Conservation (phyloP, 2,888 invertebrate genomes). For the Ligdia adustata region DNA sequence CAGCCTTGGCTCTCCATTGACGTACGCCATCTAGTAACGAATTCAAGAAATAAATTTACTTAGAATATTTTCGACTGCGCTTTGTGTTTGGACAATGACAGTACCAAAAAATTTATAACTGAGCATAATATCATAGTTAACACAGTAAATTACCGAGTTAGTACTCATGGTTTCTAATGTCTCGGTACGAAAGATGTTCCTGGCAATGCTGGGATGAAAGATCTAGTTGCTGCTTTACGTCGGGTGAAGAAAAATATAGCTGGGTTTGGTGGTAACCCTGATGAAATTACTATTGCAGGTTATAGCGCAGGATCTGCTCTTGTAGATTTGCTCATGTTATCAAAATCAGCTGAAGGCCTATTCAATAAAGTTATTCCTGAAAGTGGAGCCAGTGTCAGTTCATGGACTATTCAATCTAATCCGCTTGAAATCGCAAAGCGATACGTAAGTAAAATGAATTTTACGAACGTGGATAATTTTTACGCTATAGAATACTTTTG, state of each 20-base stretch:
- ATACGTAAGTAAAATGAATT: conserved; percentile 48
- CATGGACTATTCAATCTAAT: conserved; percentile 50
- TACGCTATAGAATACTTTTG: conserved; percentile 56
- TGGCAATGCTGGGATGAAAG: conserved; percentile 65
- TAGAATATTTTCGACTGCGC: too few species aligned
- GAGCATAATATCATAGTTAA: conserved; percentile 18
- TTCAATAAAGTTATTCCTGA: conserved; percentile 57
- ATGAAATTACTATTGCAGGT: conserved; percentile 53
- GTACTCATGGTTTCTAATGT: conserved; percentile 54
- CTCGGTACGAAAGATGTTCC: conserved; percentile 57
- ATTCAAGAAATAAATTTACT: too few species aligned
- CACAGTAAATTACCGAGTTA: conserved; percentile 12
- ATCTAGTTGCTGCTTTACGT: conserved; percentile 56
- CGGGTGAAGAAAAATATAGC: conserved; percentile 61
- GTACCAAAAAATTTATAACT: background rate
- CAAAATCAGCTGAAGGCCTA: conserved; percentile 47
- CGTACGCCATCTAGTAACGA: too few species aligned
- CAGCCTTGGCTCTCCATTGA: too few species aligned
- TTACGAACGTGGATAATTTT: conserved; percentile 47
- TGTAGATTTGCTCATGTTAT: conserved; percentile 50
- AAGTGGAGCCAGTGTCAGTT: conserved; percentile 47
- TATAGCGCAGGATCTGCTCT: conserved; percentile 53
- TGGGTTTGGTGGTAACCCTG: conserved; percentile 49
- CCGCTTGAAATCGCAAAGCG: conserved; percentile 53
- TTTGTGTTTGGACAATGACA: too few species aligned